Base-by-base conservation (phyloP, 2,888 invertebrate genomes). In the Troglohyphantes excavatus region DNA sequence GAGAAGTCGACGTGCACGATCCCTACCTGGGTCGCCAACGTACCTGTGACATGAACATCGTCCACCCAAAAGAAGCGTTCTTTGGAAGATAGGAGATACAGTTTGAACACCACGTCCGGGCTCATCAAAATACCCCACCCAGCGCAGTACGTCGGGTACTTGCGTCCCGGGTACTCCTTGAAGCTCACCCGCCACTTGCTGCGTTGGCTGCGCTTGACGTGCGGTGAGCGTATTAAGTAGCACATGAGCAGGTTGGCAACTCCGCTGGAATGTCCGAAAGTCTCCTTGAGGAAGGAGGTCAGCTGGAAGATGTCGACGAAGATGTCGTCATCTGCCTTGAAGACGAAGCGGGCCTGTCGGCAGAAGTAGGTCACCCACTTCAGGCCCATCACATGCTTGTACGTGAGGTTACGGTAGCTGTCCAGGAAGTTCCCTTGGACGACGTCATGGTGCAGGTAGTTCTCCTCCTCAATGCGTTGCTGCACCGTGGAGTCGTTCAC, bases 301-400 rank as follows among this genome's bases (percentile, higher is more conserved):
- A 92, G 76, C 59, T 92, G 92, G 61, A 93, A 93, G 73, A 93
- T 92, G 86, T 94, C 94, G 13, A 94, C 93, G 84, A 94, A 93
- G 65, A 94, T 94, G 85, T 94, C 94, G 91, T 94, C 94, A 89
- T 94, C 94, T 0, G 93, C 93, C 92, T 94, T 94, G 13, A 94
- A 92, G 9, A 94, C 92, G 91, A 92, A 94, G 23, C 92, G 91
- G 0, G 93, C 93, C 53, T 92, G 91, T 5, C 87, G 91, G 91
- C 94, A 94, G 91, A 93, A 93, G 21, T 91, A 92, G 1, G 93
- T 92, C 2, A 93, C 93, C 94, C 94, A 94, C 90, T 93, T 92
- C 9, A 92, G 84, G 0, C 93, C 94, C 88, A 93, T 93, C 23
- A 94, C 92, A 65, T 93, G 94, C 92, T 94, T 94, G 92, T 93